These are phyloP conservation scores for Bungarus multicinctus DNA, from an alignment of 2,113 vertebrate genomes.

Conservation along the genomic window DNA sequence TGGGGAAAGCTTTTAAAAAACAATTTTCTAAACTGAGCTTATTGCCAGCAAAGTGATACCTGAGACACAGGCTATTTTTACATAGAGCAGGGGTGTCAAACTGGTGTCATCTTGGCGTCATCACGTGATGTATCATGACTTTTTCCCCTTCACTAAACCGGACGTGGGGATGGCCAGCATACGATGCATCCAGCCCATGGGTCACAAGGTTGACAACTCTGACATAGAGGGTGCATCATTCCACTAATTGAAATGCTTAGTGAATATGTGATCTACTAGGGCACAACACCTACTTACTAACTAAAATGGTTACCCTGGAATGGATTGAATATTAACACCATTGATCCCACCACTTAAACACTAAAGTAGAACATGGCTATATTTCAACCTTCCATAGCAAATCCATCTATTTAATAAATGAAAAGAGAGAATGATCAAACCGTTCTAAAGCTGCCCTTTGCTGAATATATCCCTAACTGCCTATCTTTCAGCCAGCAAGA, in stretches of 20 bases:
- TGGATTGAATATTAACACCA: not conserved
- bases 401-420: constrained; percentile 3
- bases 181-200: too few relatives aligned
- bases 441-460: not conserved
- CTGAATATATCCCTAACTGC: constrained; percentile 7
- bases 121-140: too few relatives aligned
- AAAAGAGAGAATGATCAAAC: constrained; percentile 20
- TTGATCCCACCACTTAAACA: not conserved
- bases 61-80: not conserved
- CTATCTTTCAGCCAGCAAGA: not conserved
- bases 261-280: not conserved
- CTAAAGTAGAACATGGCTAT: not conserved
- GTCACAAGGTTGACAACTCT: too few relatives aligned
- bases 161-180: too few relatives aligned
- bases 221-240: too few relatives aligned
- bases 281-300: not conserved
- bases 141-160: too few relatives aligned
- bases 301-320: not conserved
- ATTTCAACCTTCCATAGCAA: not conserved
- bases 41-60: not conserved
- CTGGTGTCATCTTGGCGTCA: too few relatives aligned
- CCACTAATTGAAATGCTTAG: too few relatives aligned
- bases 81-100: not conserved
- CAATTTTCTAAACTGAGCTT: not conserved
- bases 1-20: not conserved